Base-by-base conservation (phyloP, 2,888 invertebrate species). In the Phorcus lineatus region DNA sequence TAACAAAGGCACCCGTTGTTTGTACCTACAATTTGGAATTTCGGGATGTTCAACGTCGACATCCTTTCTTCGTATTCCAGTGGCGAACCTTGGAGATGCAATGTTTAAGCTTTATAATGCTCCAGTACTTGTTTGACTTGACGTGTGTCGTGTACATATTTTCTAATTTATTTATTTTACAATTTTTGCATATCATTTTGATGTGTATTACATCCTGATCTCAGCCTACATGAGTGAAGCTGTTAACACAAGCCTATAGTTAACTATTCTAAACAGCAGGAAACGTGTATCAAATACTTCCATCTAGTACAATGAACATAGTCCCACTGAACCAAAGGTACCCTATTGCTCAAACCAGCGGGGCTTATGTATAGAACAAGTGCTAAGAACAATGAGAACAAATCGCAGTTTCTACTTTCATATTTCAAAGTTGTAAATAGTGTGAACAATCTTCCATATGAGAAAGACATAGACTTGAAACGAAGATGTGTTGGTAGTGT, bases 171-270 rank as follows among this genome's bases (percentile, higher is more conserved):
- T 76, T 76, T 76, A 55, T 67, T 78, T 78, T 79, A 74, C 74
- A 55, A 54, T 79, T 78, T 78, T 79, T 79, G 79, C 79, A 79
- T 79, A 79, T 79, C 79, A 79, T 70, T 74, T 36, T 78, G 36
- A 54, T 54, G 53, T 76, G 54, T 79, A 40, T 53, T 67, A 40
- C 54, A 57, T 76, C 52, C 66, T 78, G 66, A 67, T 78, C 67
- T 66, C 78, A 66, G 19, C 22, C 47, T 70, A 31, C 70, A 19
- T 24, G 57, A 47, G 47, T 47, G 47, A 47, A 47, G 47, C 47
- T 47, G 24, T 52, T 47, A 17, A 75, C 28, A 75, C 53, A 75
- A n/a, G 28, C 28, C n/a, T n/a, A 75, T 75, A 75, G 13, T 47
- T 19, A 75, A 24, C 36, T 52, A 75, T 75, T 47, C 3, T 47